These are phyloP conservation scores for Xiphophorus couchianus DNA, from an alignment of 2,113 vertebrate genomes.

Conservation along the genomic window DNA sequence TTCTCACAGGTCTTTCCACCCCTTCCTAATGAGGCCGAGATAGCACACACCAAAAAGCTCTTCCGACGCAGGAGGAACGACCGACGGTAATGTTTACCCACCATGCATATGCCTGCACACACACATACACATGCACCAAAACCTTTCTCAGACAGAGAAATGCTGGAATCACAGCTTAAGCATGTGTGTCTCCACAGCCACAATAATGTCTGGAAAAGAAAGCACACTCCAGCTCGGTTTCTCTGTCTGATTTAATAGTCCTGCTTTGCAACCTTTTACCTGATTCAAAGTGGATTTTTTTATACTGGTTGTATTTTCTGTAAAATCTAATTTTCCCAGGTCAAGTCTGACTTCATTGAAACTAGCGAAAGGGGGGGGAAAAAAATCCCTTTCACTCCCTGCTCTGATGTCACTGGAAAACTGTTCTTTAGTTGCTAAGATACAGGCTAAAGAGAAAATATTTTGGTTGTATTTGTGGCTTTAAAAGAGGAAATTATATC, in stretches of 20 bases:
- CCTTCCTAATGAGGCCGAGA: slow-evolving; percentile 92
- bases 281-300: background rate
- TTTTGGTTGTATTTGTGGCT: slow-evolving; percentile 74
- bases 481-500: slow-evolving; percentile 64
- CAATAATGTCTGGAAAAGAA: slow-evolving; percentile 64
- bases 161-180: slow-evolving; percentile 46
- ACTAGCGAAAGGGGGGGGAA: slow-evolving; percentile 32
- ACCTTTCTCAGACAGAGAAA: slow-evolving; percentile 38
- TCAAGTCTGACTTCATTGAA: slow-evolving; percentile 62
- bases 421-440: slow-evolving; percentile 80
- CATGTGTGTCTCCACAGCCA: slow-evolving; percentile 47
- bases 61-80: slow-evolving; percentile 92
- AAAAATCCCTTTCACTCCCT: slow-evolving; percentile 48
- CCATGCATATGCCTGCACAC: background rate
- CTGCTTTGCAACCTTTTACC: slow-evolving; percentile 25
- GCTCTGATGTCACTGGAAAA: slow-evolving; percentile 81
- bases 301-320: slow-evolving; percentile 42
- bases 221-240: slow-evolving; percentile 40
- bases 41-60: slow-evolving; percentile 95
- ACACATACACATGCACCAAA: slow-evolving; percentile 3
- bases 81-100: slow-evolving; percentile 83
- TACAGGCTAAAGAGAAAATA: slow-evolving; percentile 77
- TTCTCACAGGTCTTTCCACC: slow-evolving; percentile 88
- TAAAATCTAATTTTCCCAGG: slow-evolving; percentile 57
- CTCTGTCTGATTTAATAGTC: slow-evolving; percentile 6